These are phyloP conservation scores for Toxonevra muliebris DNA, from an alignment of 2,888 invertebrate species.

Conservation along the genomic window DNA sequence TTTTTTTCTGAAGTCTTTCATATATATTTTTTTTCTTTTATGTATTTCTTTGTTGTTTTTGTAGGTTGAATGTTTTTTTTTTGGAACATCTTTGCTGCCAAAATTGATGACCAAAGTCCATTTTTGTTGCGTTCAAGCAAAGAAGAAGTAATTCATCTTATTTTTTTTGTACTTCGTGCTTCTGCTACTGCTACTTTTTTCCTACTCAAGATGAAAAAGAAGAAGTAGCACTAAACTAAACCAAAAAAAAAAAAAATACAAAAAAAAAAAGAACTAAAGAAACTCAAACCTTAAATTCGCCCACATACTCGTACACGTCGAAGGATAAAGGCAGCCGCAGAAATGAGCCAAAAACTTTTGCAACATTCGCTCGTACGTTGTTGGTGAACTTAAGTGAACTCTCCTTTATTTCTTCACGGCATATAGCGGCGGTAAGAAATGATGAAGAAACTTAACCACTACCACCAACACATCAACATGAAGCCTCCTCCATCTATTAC, in stretches of 20 bases:
- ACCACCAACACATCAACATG: conserved; percentile 12
- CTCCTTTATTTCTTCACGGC: no score
- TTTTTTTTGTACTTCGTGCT: conserved; percentile 45
- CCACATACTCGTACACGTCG: conserved; percentile 49
- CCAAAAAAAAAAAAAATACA: no score
- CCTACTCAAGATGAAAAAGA: no score
- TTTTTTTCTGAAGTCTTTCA: no score
- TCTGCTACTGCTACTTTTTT: no score
- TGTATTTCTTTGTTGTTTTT: no score
- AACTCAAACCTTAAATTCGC: conserved; percentile 55
- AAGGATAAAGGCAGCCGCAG: conserved; percentile 13
- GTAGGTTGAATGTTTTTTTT: background rate
- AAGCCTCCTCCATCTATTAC: no score
- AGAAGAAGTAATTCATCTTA: conserved; percentile 56
- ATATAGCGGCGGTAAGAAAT: conserved; percentile 36
- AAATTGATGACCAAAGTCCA: conserved; percentile 51
- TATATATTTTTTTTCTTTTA: no score
- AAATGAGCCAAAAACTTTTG: conserved; percentile 28
- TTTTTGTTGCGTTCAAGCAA: conserved; percentile 28
- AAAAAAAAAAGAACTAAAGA: no score
- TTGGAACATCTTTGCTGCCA: conserved; percentile 45
- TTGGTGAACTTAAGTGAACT: no score
- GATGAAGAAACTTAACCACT: conserved; percentile 33
- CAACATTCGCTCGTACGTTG: conserved; percentile 39
- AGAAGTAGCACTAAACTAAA: no score